Evolutionary conservation across 2,888 invertebrate species (phyloP).

Genomic region (Diaperis boleti): DNA sequence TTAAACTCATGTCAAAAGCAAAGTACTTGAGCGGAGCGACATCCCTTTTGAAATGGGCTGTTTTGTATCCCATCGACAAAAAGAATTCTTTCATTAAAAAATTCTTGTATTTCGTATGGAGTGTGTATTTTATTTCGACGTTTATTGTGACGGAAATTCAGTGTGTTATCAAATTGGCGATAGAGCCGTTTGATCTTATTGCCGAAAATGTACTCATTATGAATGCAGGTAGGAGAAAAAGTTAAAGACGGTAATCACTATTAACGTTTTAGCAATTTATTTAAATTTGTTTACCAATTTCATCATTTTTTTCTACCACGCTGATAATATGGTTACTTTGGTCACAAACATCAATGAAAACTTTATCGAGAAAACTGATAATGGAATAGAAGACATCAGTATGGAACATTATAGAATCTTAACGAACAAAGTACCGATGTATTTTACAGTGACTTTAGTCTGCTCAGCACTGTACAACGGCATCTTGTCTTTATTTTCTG

Average conservation of each 20-base stretch:
- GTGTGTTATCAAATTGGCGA: background rate
- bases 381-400: slow-evolving; percentile 1
- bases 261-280: no score
- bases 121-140: background rate
- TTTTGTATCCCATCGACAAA: background rate
- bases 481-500: background rate
- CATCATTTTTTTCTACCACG: background rate
- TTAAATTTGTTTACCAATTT: background rate
- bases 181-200: background rate
- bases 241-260: no score
- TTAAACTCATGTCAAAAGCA: background rate
- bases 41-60: background rate
- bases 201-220: background rate
- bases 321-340: background rate
- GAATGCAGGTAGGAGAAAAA: slow-evolving; percentile 1
- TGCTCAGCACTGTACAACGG: background rate
- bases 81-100: background rate
- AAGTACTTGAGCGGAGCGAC: background rate
- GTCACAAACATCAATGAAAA: background rate
- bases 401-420: background rate
- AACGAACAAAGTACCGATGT: background rate
- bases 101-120: background rate
- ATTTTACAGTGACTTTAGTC: background rate
- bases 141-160: background rate
- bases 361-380: background rate